Base-by-base conservation (phyloP, 2,888 invertebrate genomes). In the Coleophora flavipennella region DNA sequence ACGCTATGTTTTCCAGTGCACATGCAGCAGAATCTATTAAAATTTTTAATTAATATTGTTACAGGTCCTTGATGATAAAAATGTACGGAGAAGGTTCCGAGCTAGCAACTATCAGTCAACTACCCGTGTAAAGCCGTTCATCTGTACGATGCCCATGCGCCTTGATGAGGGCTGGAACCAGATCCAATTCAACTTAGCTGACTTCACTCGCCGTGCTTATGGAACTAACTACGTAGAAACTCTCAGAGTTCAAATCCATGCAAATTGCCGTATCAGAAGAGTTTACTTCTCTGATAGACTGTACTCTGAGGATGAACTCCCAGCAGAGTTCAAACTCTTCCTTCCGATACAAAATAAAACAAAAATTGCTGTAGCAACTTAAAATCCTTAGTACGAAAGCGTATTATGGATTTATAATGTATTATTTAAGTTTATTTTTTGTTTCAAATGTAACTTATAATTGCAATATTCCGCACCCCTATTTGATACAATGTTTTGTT, bases 201-300 rank as follows among this genome's bases (percentile, higher is more conserved):
- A 98, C 77, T 97, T 97, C 71, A 96, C 95, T 7, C 87, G 94
- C 52, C 85, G 96, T 59, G 97, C 96, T 1, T 98, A 98, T 67
- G 97, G 97, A n/a, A 96, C 96, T 10, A 96, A 94, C 73, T 97
- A 96, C 77, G 92, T 96, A 40, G 96, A 97, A 79, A 96, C 96
- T 1, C 86, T 90, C 33, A 85, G 96, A 57, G 93, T 98, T 43
- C 93, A 97, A 87, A 94, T 98, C 55, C 97, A 98, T 80, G 97
- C 97, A 31, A 98, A 98, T 77, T 97, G 97, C 66, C 88, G 97
- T 54, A 92, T 98, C 47, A 88, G 97, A 58, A 87, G 97, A 77
- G 94, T 85, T 60, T 95, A 95, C 71, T 95, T 95, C 72, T 93
- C 94, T n/a, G 94, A 95, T 72, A 88, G 96, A 62, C 83, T 97